Percentiles rank a stretch among this genome's conserved stretches.
Evolutionary conservation across 2,113 vertebrate genomes (phyloP).

Genomic region (Eupsittula cactorum): DNA sequence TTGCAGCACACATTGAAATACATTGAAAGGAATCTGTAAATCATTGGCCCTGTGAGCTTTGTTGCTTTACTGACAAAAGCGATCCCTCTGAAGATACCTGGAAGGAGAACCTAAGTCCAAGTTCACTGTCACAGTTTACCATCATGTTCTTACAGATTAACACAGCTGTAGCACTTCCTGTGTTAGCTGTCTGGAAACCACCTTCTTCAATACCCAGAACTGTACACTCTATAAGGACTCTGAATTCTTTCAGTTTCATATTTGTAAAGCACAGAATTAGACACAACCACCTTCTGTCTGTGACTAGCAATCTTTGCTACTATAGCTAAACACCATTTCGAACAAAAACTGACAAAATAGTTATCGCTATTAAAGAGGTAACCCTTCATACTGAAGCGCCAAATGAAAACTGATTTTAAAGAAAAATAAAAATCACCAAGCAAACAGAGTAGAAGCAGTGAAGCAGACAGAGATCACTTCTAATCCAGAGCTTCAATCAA

Average conservation of each 20-base stretch:
- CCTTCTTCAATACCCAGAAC: not conserved
- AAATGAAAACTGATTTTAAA: not conserved
- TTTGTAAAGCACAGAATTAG: not conserved
- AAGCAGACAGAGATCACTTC: not conserved
- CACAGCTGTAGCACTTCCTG: conserved; percentile 14
- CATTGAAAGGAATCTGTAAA: not conserved
- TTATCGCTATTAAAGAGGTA: not conserved
- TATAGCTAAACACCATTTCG: not conserved
- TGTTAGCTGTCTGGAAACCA: conserved; percentile 17
- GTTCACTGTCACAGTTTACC: not conserved
- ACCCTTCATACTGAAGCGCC: not conserved
- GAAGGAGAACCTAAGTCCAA: not conserved
- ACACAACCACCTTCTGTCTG: not conserved
- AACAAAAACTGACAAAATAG: not conserved
- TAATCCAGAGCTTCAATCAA: not conserved
- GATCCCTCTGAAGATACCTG: not conserved
- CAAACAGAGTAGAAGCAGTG: not conserved
- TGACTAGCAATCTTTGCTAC: not conserved
- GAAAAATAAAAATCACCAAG: not conserved
- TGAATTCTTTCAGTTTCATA: not conserved
- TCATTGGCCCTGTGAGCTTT: not conserved
- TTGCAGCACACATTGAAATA: not conserved
- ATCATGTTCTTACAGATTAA: not conserved
- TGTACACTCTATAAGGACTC: not conserved
- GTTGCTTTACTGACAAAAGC: not conserved